Evolutionary conservation across 2,797 vertebrate species (phyloP), one percentile per base, ranked within the genome.

Genomic region (Arremon aurantiirostris): DNA sequence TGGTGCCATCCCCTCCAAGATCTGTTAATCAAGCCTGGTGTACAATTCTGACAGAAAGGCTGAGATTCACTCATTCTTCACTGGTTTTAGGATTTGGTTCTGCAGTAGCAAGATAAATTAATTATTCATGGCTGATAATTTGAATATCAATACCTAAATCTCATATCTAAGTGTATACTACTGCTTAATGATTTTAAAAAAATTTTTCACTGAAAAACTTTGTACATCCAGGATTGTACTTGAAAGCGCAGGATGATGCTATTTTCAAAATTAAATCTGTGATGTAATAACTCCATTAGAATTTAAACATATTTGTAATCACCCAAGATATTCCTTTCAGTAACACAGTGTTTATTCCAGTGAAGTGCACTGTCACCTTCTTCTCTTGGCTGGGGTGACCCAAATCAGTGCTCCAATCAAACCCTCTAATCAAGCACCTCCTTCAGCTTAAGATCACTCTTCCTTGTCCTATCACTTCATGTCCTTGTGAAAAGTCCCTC

Each of bases 41-140:
- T 94, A 22, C 41, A 65, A 17, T 97, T 98, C 91, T 92, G 95
- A 68, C 34, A 94, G 16, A 41, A 86, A 68, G 82, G 47, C 12
- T 95, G 78, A 83, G 96, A 65, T 86, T 96, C 95, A 90, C 87
- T 96, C 94, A 96, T 98, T 95, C 73, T 94, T 95, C 42, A 44
- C 42, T 7, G 22, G 70, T 22, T 79, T 86, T 52, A 47, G 41
- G n/a, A 47, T 11, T 82, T 78, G 75, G 50, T 90, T 82, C 90
- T 97, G 55, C 39, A 93, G 90, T 12, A 92, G 32, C 19, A 94
- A 95, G 35, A 92, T 6, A 75, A 79, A 92, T 37, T 32, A 75
- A 55, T 93, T 92, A 89, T 64, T 94, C 0, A 1, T 49, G 28
- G 8, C 2, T 76, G 52, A 68, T 68, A 10, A 82, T 65, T 47